These are phyloP conservation scores for Pipa parva DNA, from an alignment of 2,113 vertebrate species.

Conservation along the genomic window DNA sequence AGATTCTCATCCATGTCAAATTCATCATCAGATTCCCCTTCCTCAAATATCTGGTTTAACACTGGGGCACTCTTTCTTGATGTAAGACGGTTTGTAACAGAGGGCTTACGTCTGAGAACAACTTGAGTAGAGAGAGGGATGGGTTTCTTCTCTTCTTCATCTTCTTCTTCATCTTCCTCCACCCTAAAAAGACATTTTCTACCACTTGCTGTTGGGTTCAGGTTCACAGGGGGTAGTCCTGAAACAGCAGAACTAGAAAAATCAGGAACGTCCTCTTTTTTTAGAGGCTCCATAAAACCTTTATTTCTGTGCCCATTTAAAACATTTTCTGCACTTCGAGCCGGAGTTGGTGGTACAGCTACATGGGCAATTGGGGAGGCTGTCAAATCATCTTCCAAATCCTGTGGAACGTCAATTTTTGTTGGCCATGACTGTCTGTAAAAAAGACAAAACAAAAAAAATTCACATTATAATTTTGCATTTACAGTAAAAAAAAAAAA, in stretches of 20 bases:
- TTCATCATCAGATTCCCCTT: slow-evolving; percentile 92
- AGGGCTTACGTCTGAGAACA: slow-evolving; percentile 86
- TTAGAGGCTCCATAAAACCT: slow-evolving; percentile 70
- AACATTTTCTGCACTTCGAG: slow-evolving; percentile 79
- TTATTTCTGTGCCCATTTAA: slow-evolving; percentile 89
- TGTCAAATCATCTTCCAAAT: slow-evolving; percentile 90
- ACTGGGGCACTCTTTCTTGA: slow-evolving; percentile 90
- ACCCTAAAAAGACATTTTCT: slow-evolving; percentile 88
- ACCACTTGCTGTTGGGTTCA: slow-evolving; percentile 70
- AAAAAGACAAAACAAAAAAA: slow-evolving; percentile 11
- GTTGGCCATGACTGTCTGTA: slow-evolving; percentile 93
- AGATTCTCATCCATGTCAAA: slow-evolving; percentile 91
- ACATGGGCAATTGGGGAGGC: slow-evolving; percentile 83
- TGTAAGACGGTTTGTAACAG: slow-evolving; percentile 89
- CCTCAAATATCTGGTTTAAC: slow-evolving; percentile 96
- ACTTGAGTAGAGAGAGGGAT: slow-evolving; percentile 80
- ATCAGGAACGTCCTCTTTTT: slow-evolving; percentile 75
- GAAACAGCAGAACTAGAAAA: slow-evolving; percentile 56
- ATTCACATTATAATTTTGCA: background rate
- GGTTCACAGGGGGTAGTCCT: slow-evolving; percentile 41
- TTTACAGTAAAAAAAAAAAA: background rate
- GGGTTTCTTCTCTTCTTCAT: slow-evolving; percentile 84
- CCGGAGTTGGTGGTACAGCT: slow-evolving; percentile 79
- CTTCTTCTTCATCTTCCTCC: slow-evolving; percentile 93
- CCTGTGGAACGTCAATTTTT: slow-evolving; percentile 88